phyloP scores from a whole-genome alignment of 2,797 vertebrate species.

The Clarias laeviceps region DNA sequence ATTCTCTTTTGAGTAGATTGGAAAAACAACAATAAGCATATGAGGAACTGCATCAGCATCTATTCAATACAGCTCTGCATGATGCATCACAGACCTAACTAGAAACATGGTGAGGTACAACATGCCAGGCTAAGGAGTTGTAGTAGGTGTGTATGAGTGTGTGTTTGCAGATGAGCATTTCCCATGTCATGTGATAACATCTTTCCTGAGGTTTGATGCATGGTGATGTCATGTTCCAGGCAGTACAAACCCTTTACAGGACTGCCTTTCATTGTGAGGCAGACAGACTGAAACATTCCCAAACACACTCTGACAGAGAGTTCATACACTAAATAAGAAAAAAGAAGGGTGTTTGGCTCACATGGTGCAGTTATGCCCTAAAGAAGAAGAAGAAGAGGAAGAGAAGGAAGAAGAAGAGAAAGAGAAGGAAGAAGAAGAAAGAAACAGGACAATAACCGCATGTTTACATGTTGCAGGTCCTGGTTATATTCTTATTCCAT shows the following conservation, averaged over 20 bases:
- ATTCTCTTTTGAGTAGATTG: background rate
- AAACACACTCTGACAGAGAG: background rate
- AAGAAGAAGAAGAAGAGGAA: background rate
- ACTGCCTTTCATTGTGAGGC: conserved; percentile 27
- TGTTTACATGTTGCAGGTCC: background rate
- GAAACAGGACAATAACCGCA: background rate
- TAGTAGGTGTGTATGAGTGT: background rate
- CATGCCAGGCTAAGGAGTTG: background rate
- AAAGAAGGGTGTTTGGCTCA: background rate
- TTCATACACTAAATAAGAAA: conserved; percentile 6
- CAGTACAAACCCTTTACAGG: background rate
- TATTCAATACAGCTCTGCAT: background rate
- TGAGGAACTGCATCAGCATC: background rate
- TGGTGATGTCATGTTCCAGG: conserved; percentile 34
- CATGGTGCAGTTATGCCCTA: background rate
- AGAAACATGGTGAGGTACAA: too few species aligned
- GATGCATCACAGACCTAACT: background rate
- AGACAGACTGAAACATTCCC: conserved; percentile 9
- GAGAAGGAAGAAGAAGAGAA: too few species aligned
- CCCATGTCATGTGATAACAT: conserved; percentile 14
- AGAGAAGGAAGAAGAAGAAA: background rate
- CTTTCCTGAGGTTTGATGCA: conserved; percentile 29
- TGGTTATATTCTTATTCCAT: conserved; percentile 15
- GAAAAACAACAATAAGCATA: background rate
- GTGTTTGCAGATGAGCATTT: conserved; percentile 6